Percentiles rank a stretch among this genome's conserved stretches.
Evolutionary conservation across 2,113 vertebrate genomes (phyloP).

Genomic region (Polypterus senegalus): DNA sequence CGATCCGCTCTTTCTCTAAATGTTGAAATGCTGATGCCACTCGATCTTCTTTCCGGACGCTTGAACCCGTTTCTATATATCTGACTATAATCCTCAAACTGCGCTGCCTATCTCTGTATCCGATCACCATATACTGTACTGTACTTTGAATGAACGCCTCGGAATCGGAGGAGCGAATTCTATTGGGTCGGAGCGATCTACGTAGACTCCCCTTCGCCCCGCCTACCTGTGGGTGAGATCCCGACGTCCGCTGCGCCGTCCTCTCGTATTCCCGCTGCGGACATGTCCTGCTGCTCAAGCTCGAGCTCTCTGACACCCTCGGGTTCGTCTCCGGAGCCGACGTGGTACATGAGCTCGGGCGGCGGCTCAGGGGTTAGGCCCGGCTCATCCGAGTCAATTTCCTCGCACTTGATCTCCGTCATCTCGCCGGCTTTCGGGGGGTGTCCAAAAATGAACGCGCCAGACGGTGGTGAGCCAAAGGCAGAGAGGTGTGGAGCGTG

Average conservation of each 20-base stretch:
- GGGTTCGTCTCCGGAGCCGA: conserved; percentile 53
- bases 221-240: conserved; percentile 66
- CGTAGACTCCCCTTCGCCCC: neutral
- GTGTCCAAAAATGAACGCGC: conserved; percentile 52
- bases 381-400: conserved; percentile 56
- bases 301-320: conserved; percentile 51
- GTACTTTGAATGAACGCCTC: no score
- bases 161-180: no score
- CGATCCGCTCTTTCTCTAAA: no score
- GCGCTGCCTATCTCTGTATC: no score
- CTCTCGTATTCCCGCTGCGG: conserved; percentile 27
- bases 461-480: conserved; percentile 36
- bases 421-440: conserved; percentile 51
- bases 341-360: conserved; percentile 48
- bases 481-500: conserved; percentile 30
- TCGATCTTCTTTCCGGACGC: no score
- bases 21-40: no score
- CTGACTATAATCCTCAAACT: no score
- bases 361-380: conserved; percentile 47
- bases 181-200: no score
- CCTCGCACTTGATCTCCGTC: conserved; percentile 68
- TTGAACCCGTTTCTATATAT: no score
- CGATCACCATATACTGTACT: no score
- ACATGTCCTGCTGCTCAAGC: conserved; percentile 32
- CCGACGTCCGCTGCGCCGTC: conserved; percentile 45